phyloP scores from a whole-genome alignment of 2,113 vertebrate species.

The Pterocles burchelli region DNA sequence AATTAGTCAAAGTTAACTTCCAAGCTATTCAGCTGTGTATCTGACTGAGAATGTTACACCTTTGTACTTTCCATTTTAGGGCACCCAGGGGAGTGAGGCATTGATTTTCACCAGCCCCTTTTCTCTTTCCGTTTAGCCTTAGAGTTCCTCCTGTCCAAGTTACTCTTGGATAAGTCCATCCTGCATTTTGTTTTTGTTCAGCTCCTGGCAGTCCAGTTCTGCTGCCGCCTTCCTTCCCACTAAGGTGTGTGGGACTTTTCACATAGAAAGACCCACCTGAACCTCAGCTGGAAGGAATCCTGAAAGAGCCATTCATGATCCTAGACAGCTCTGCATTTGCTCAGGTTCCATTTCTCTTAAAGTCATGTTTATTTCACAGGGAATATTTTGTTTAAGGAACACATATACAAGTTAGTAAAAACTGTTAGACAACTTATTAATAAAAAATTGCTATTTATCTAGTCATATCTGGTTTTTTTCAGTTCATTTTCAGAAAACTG shows the following conservation, averaged over 20 bases:
- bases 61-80: not conserved
- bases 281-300: not conserved
- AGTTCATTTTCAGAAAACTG: not conserved
- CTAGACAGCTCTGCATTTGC: not conserved
- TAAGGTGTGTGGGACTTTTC: not conserved
- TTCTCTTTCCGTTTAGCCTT: not conserved
- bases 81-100: not conserved
- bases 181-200: not conserved
- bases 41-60: not conserved
- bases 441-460: not conserved
- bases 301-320: not conserved
- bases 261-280: not conserved
- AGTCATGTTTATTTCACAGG: not conserved
- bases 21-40: not conserved
- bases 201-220: rapidly evolving
- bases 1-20: not conserved
- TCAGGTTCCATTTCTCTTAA: not conserved
- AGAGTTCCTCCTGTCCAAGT: not conserved
- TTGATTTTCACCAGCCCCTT: not conserved
- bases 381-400: not conserved
- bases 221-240: not conserved
- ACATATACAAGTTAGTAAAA: not conserved
- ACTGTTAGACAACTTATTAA: not conserved
- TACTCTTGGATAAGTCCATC: not conserved
- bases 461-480: not conserved